Evolutionary conservation across 2,888 invertebrate species (phyloP).

Genomic region (Nephrotoma flavescens): DNA sequence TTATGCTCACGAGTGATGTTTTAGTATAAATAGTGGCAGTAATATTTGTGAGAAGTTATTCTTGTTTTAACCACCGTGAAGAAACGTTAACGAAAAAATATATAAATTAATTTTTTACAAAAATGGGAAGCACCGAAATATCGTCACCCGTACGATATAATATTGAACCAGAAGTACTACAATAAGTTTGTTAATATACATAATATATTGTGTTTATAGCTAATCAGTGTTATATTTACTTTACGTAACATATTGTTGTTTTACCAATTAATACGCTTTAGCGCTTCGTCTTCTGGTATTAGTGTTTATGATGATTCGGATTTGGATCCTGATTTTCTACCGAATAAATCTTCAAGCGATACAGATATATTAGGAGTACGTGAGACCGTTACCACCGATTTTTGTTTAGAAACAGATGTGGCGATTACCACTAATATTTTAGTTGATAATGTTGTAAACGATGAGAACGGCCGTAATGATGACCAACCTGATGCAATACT

Average conservation of each 20-base stretch:
- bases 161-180: neutral
- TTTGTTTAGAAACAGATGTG: neutral
- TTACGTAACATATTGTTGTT: neutral
- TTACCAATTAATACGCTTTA: neutral
- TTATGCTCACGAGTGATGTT: too few relatives aligned
- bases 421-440: neutral
- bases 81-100: neutral
- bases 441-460: neutral
- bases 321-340: neutral
- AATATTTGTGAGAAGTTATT: neutral
- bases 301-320: neutral
- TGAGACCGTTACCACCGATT: too few relatives aligned
- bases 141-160: neutral
- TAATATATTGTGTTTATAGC: neutral
- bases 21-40: too few relatives aligned
- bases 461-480: neutral
- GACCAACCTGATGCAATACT: too few relatives aligned
- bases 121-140: too few relatives aligned
- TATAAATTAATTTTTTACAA: neutral
- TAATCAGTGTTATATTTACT: neutral
- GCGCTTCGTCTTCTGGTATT: neutral
- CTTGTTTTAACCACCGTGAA: neutral
- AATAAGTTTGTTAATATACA: too few relatives aligned
- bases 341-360: too few relatives aligned
- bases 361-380: too few relatives aligned